Conservation (phyloP, 2,797 vertebrate species). For the Chromis chromis region DNA sequence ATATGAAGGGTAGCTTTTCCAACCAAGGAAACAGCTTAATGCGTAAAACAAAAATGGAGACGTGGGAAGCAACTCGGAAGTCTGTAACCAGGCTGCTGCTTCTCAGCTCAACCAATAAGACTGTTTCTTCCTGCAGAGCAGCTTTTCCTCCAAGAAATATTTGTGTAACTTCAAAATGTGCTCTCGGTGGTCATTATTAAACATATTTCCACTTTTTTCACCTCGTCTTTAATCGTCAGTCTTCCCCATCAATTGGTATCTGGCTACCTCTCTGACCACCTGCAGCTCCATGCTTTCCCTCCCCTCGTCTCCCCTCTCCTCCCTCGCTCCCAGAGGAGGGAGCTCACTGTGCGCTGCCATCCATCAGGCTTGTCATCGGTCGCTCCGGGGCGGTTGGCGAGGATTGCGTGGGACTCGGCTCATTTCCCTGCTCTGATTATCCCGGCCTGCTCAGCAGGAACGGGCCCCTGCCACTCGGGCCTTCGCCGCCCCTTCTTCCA, state of each 20-base stretch:
- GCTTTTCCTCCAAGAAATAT: constrained; percentile 21
- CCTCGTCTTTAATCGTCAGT: constrained; percentile 10
- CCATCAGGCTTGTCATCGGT: constrained; percentile 84
- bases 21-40: not conserved
- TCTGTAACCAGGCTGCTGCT: not conserved
- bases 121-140: constrained; percentile 7
- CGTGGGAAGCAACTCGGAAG: not conserved
- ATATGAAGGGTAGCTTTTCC: constrained; percentile 9
- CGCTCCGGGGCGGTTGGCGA: constrained; percentile 75
- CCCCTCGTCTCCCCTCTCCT: constrained; percentile 37
- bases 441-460: constrained; percentile 64
- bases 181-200: constrained; percentile 39
- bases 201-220: constrained; percentile 17
- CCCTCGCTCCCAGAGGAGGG: constrained; percentile 65
- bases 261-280: constrained; percentile 55
- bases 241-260: constrained; percentile 14
- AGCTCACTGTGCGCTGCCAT: constrained; percentile 73
- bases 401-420: constrained; percentile 81
- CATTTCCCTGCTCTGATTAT: constrained; percentile 87
- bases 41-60: not conserved
- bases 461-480: constrained; percentile 51
- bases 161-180: constrained; percentile 1
- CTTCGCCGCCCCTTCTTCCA: constrained; percentile 33
- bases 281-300: constrained; percentile 60
- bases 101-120: not conserved